Evolutionary conservation across 2,888 invertebrate species (phyloP), one percentile per base, ranked within the genome.

Genomic region (Arrhopalites spinosus): DNA sequence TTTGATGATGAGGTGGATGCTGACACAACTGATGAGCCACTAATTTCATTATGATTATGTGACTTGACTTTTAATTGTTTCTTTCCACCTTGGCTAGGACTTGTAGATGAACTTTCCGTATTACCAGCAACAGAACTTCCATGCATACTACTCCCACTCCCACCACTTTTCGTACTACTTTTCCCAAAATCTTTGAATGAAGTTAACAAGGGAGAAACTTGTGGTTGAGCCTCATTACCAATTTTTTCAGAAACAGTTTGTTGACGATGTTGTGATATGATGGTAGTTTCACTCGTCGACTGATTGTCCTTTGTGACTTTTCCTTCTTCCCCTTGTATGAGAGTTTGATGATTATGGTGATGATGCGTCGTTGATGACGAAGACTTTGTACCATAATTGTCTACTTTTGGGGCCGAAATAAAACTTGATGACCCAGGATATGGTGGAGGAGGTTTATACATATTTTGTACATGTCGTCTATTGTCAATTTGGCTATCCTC

Each of bases 391-490:
- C 23, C 20, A 20, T 56, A 23, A 13, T 59, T 20, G 7, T 59
- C 25, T 27, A 3, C 1, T 27, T 23, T 7, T 25, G 25, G 25
- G 13, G 13, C 13, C 23, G n/a, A 56, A 20, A n/a, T 20, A 1
- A n/a, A n/a, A n/a, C n/a, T n/a, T n/a, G n/a, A n/a, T n/a, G 8
- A 20, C 8, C 8, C n/a, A 7, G 93, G 92, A 86, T 94, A 94
- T 0, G 94, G 93, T 0, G 94, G 94, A 0, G 95, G 94, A 0
- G 94, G 93, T 85, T 94, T 93, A 84, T 90, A 91, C 7, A 92
- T 88, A n/a, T n/a, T n/a, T n/a, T n/a, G n/a, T n/a, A n/a, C n/a
- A n/a, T n/a, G n/a, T n/a, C n/a, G n/a, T n/a, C n/a, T n/a, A n/a
- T n/a, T n/a, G 84, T 91, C 91, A 25, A 90, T 87, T 68, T 89